These are phyloP conservation scores for Larimichthys polyactis DNA, from an alignment of 2,113 vertebrate genomes.

Conservation along the genomic window DNA sequence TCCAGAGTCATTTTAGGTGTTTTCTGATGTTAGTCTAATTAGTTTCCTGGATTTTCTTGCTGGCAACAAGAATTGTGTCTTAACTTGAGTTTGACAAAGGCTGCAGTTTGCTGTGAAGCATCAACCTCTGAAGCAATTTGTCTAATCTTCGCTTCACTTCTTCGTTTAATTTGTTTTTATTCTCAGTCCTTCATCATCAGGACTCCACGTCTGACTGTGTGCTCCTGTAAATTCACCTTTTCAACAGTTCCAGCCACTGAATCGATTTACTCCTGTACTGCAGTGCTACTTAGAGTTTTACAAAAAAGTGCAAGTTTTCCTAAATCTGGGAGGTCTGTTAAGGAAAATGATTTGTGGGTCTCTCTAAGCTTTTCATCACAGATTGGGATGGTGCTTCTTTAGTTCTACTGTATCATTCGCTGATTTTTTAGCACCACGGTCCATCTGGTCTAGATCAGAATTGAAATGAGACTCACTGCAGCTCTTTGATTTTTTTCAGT, in stretches of 20 bases:
- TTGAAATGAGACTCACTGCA: background rate
- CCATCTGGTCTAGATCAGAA: background rate
- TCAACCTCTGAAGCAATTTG: background rate
- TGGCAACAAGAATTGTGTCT: too few species aligned
- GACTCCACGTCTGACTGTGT: background rate
- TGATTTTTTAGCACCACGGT: background rate
- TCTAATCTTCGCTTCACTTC: too few species aligned
- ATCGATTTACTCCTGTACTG: background rate
- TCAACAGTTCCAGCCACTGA: too few species aligned
- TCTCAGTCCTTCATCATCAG: background rate
- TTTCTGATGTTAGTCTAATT: background rate
- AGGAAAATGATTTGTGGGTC: too few species aligned
- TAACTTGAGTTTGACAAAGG: background rate
- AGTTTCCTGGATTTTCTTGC: background rate
- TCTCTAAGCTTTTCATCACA: too few species aligned
- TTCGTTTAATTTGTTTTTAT: too few species aligned
- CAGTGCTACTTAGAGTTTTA: background rate
- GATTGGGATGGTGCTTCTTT: background rate
- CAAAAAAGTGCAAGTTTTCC: too few species aligned
- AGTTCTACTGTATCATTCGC: background rate
- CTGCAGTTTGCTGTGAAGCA: background rate
- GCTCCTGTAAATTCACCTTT: background rate
- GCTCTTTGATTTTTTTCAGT: background rate
- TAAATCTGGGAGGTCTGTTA: too few species aligned
- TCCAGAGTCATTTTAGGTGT: background rate